Evolutionary conservation across 2,888 invertebrate species (phyloP), one percentile per base, ranked within the genome.

Genomic region (Ecliptopera silaceata): DNA sequence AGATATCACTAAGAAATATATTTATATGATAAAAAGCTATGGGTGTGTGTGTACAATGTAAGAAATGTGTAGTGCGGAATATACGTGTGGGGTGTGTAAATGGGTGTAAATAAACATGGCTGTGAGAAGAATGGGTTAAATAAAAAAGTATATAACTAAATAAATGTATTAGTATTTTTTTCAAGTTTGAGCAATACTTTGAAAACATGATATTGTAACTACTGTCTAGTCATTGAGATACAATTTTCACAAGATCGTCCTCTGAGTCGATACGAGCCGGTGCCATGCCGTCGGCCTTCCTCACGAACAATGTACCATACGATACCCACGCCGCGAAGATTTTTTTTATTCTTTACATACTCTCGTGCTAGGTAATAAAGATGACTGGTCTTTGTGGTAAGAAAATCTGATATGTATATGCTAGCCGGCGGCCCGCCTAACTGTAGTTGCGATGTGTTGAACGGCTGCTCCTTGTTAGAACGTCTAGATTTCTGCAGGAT

Each of bases 371-470:
- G 3, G 43, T 38, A 50, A 13, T 53, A 60, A 17, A 60, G 22
- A 10, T 42, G 52, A 2, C 53, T 18, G 4, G 46, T 22, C 45
- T 56, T 50, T 2, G 2, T 36, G 0, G 60, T 51, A 0, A 63
- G 49, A n/a, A 20, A 53, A 31, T 63, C 60, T 0, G 60, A 56
- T 6, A 64, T 59, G 15, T 38, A 65, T 4, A 66, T 61, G 0
- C 45, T 17, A 3, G 18, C 43, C 0, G 50, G 17, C 2, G 58
- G 12, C 1, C 59, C 65, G 2, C 56, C 39, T 6, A 63, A 6
- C 0, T 58, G 49, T 5, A 63, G 18, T 3, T 59, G 51, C 8
- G 59, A 34, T 1, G 63, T 56, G 12, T 57, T 47, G 1, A 67
- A 36, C 41, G 43, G 56, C 0, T 42, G 44, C 17, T 60, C 47